phyloP scores from a whole-genome alignment of 2,797 vertebrate genomes.

The Hyperoplus lanceolatus region DNA sequence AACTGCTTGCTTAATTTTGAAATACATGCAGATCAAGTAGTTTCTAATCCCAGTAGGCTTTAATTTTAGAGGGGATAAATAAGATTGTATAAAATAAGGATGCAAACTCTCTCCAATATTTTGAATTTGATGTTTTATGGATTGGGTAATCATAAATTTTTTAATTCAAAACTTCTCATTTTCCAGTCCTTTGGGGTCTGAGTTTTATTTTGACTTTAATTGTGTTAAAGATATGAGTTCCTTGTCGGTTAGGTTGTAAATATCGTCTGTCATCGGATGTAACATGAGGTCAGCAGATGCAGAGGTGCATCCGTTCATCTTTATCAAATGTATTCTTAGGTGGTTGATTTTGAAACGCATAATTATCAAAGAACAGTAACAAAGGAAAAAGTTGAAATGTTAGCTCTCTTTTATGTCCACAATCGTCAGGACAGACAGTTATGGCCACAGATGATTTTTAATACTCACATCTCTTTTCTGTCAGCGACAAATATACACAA shows the following conservation, averaged over 20 bases:
- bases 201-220: background rate
- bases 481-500: background rate
- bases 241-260: background rate
- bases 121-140: background rate
- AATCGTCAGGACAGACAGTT: background rate
- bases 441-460: background rate
- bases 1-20: background rate
- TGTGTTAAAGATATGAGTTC: background rate
- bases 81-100: background rate
- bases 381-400: background rate
- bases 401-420: background rate
- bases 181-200: background rate
- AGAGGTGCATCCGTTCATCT: constrained; percentile 20
- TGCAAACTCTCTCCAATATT: background rate
- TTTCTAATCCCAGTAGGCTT: background rate
- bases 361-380: background rate
- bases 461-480: background rate
- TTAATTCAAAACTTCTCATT: background rate
- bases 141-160: background rate
- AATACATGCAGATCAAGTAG: background rate
- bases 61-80: background rate
- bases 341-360: constrained; percentile 18
- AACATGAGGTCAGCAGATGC: constrained; percentile 15
- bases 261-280: constrained; percentile 2
- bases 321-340: constrained; percentile 6